phyloP scores from a whole-genome alignment of 2,888 invertebrate genomes.

The Blastobasis lacticolella region DNA sequence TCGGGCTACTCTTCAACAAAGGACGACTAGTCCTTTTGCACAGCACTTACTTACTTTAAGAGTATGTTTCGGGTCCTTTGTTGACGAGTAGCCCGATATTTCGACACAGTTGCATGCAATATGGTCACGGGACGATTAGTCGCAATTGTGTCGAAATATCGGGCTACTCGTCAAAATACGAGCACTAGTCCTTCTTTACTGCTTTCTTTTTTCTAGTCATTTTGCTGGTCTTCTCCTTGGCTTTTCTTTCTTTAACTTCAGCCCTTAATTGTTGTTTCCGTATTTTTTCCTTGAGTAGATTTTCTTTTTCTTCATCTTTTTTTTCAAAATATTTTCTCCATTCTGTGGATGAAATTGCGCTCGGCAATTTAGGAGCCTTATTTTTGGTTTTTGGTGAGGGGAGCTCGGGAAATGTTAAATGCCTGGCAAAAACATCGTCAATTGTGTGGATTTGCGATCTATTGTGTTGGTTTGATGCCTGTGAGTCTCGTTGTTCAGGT shows the following conservation, averaged over 20 bases:
- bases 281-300: slow-evolving; percentile 4
- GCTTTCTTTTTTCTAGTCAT: slow-evolving; percentile 10
- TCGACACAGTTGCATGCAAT: too few species aligned
- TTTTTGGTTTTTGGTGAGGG: neutral
- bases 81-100: too few species aligned
- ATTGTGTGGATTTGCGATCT: neutral
- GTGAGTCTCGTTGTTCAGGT: neutral
- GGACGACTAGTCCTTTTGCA: too few species aligned
- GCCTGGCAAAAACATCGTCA: neutral
- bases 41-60: too few species aligned
- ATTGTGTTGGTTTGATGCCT: neutral
- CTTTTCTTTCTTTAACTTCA: slow-evolving; percentile 9
- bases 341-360: neutral
- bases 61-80: too few species aligned
- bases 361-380: neutral
- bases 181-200: slow-evolving; percentile 1
- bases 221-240: slow-evolving; percentile 6
- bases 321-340: neutral
- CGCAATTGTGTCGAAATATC: too few species aligned
- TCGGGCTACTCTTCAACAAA: too few species aligned
- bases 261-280: neutral
- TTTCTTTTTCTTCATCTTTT: slow-evolving; percentile 15
- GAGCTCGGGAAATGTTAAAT: neutral
- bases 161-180: too few species aligned
- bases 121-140: too few species aligned